Conservation (phyloP, 2,113 vertebrate genomes). For the Oxyruncus cristatus region DNA sequence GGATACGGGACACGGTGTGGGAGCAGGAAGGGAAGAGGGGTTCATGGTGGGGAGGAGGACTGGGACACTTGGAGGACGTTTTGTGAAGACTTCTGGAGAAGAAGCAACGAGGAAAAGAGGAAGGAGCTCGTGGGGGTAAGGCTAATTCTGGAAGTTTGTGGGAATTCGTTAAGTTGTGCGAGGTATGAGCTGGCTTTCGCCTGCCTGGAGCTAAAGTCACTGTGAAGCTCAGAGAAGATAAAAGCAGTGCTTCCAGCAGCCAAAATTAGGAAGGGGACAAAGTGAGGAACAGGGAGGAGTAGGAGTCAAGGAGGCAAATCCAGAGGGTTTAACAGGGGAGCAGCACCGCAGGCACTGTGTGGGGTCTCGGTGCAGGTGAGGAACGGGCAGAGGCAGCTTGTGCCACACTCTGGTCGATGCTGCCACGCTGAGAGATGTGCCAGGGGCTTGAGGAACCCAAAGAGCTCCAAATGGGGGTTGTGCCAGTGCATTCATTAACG, state of each 20-base stretch:
- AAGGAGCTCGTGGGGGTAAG: constrained; percentile 3
- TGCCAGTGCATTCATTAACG: not conserved
- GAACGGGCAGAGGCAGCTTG: not conserved
- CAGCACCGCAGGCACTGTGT: fast-evolving
- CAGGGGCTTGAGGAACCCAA: not conserved
- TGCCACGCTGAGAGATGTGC: fast-evolving
- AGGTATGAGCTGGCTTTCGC: not conserved
- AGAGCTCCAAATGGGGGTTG: not conserved
- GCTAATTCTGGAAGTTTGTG: not conserved
- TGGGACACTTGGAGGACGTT: not conserved
- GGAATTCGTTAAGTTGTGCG: fast-evolving
- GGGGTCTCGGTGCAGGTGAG: fast-evolving
- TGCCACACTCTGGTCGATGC: fast-evolving
- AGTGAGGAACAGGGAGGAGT: not conserved
- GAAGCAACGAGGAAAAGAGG: not conserved
- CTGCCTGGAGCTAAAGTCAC: not conserved
- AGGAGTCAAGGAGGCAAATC: not conserved
- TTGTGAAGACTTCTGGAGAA: not conserved
- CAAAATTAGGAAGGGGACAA: not conserved
- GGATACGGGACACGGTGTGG: not conserved
- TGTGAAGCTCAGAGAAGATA: not conserved
- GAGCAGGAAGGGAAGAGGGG: not conserved
- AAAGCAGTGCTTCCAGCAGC: not conserved
- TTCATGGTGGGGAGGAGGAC: not conserved
- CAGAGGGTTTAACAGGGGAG: not conserved